Evolutionary conservation across 2,888 invertebrate genomes (phyloP), one percentile per base, ranked within the genome.

Genomic region (Drosophila meridiana): DNA sequence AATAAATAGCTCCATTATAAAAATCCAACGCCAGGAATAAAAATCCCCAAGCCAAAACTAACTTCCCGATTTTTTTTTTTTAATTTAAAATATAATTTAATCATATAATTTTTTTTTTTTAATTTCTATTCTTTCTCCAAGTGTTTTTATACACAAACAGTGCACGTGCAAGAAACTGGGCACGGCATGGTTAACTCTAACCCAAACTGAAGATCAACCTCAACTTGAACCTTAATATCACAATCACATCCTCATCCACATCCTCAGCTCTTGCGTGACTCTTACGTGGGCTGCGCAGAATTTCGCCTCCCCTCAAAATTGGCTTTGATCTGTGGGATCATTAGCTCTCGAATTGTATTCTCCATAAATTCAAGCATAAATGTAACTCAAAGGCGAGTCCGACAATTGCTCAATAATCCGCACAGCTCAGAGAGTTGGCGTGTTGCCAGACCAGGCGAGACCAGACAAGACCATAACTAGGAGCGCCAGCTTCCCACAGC

Each of bases 361-460:
- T 36, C 4, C 45, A 42, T 64, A 40, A 67, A 40, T 55, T 32
- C 26, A 43, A n/a, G 47, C 69, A 62, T 43, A 45, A 55, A 62
- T 66, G 43, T 43, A 53, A 50, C 50, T 32, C 20, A 50, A 85
- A 47, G 47, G 28, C 47, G 47, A 47, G 14, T 30, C 47, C 47
- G 47, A 47, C 47, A 87, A 88, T 88, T 80, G 82, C 86, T 87
- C 76, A 86, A 87, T 88, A 86, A 71, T 34, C 72, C 40, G 47
- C 52, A 36, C 47, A 56, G 47, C 45, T 47, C 55, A 8, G 13
- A 57, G 55, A 71, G 69, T 55, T 79, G 73, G 75, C 81, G 69
- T 76, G 62, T 79, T 73, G 72, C 73, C 79, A 70, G 59, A 59
- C 8, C 42, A 30, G 2, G 6, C 32, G 13, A 45, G 0, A 26